Conservation (phyloP, 2,888 invertebrate genomes). For the Hemistola chrysoprasaria region DNA sequence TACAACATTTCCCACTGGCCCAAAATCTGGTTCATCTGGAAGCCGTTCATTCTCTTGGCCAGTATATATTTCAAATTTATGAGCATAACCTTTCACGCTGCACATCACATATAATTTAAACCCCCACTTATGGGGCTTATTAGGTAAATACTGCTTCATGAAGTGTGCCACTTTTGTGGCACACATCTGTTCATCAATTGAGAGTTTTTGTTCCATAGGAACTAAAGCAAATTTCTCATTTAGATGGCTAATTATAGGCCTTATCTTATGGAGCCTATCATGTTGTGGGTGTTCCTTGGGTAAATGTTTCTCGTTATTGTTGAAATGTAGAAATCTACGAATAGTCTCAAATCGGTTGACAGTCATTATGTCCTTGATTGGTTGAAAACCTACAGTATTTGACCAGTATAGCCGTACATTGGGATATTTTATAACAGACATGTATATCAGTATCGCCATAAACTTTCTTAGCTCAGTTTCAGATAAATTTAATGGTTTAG, state of each 20-base stretch:
- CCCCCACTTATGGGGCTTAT: no score
- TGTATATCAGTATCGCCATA: constrained; percentile 36
- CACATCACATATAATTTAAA: no score
- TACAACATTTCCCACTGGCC: constrained; percentile 36
- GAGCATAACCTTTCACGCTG: no score
- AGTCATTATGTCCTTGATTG: constrained; percentile 37
- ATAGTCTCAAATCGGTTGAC: constrained; percentile 41
- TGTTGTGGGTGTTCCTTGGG: constrained; percentile 34
- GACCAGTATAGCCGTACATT: constrained; percentile 41
- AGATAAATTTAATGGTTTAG: constrained; percentile 11
- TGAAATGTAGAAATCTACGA: constrained; percentile 39
- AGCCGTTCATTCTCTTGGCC: no score
- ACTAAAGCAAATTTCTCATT: constrained; percentile 37
- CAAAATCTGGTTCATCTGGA: constrained; percentile 40
- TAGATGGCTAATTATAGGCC: constrained; percentile 39
- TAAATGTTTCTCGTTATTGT: constrained; percentile 38
- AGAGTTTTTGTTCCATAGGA: constrained; percentile 37
- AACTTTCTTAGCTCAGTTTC: constrained; percentile 38
- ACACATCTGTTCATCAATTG: constrained; percentile 30
- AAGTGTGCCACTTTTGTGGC: no score
- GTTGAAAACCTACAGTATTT: constrained; percentile 39
- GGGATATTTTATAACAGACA: constrained; percentile 39
- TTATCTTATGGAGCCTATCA: constrained; percentile 38
- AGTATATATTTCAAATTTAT: no score
- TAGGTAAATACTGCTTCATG: no score